Evolutionary conservation across 2,113 vertebrate species (phyloP).

Genomic region (Poeciliopsis turrubarensis): DNA sequence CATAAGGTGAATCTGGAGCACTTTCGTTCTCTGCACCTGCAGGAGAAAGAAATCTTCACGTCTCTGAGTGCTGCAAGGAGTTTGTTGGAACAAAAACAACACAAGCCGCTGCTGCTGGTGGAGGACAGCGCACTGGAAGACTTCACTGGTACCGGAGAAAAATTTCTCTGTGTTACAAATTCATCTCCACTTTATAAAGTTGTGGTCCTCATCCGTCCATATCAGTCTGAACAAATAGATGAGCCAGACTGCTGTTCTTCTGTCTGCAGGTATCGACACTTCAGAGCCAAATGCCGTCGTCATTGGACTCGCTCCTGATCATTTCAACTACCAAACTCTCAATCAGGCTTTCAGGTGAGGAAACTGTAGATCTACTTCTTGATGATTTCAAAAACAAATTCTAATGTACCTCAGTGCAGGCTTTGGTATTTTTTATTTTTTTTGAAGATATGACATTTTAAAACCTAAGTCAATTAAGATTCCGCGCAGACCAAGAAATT

Average conservation of each 20-base stretch:
- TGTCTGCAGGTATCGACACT: slow-evolving; percentile 84
- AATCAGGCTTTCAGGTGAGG: slow-evolving; percentile 87
- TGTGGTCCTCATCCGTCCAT: not conserved
- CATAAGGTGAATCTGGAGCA: not conserved
- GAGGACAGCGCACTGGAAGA: slow-evolving; percentile 90
- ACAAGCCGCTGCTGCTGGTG: slow-evolving; percentile 90
- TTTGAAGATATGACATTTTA: not conserved
- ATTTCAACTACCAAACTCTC: slow-evolving; percentile 92
- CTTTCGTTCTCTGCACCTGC: not conserved
- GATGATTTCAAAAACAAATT: slow-evolving; percentile 85
- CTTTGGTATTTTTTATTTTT: too few species aligned
- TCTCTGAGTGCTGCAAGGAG: slow-evolving; percentile 93
- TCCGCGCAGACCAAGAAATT: too few species aligned
- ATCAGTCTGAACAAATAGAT: not conserved
- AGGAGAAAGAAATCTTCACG: slow-evolving; percentile 93
- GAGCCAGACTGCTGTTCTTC: not conserved
- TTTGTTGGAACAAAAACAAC: slow-evolving; percentile 85
- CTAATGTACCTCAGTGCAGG: not conserved
- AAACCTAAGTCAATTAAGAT: not conserved
- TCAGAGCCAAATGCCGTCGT: slow-evolving; percentile 92
- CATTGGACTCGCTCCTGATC: slow-evolving; percentile 90
- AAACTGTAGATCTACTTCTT: slow-evolving; percentile 73
- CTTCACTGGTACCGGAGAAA: slow-evolving; percentile 82
- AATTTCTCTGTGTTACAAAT: not conserved
- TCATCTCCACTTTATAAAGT: not conserved